Conservation (phyloP, 2,113 vertebrate genomes). For the Tylochromis polylepis region DNA sequence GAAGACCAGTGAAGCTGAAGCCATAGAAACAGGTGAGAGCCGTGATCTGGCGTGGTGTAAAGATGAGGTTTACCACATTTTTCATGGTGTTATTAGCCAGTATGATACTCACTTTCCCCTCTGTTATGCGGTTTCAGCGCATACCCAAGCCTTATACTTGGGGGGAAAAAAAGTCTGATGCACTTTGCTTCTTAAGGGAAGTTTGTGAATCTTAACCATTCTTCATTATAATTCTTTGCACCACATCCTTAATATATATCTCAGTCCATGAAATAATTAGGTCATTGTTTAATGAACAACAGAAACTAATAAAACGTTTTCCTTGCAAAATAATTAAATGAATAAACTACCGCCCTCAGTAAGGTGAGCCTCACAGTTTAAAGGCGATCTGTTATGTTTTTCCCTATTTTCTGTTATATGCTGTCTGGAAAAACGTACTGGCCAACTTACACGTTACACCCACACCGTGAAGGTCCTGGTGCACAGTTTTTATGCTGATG, state of each 20-base stretch:
- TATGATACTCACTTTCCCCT: neutral
- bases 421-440: too few relatives aligned
- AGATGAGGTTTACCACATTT: neutral
- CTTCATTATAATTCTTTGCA: neutral
- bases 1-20: slow-evolving; percentile 98
- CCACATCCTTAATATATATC: neutral
- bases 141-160: neutral
- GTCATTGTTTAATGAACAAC: neutral
- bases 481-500: too few relatives aligned
- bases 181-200: neutral
- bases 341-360: too few relatives aligned
- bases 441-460: too few relatives aligned
- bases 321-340: too few relatives aligned
- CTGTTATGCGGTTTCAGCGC: neutral
- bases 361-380: too few relatives aligned
- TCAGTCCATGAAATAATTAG: neutral
- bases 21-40: slow-evolving; percentile 94
- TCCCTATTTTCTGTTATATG: too few relatives aligned
- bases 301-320: too few relatives aligned
- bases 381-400: too few relatives aligned
- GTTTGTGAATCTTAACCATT: neutral
- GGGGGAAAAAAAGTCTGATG: neutral
- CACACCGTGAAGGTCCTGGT: too few relatives aligned
- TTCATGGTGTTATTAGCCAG: neutral
- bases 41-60: neutral